Conservation (phyloP, 2,888 invertebrate species). For the Axea sp. region DNA sequence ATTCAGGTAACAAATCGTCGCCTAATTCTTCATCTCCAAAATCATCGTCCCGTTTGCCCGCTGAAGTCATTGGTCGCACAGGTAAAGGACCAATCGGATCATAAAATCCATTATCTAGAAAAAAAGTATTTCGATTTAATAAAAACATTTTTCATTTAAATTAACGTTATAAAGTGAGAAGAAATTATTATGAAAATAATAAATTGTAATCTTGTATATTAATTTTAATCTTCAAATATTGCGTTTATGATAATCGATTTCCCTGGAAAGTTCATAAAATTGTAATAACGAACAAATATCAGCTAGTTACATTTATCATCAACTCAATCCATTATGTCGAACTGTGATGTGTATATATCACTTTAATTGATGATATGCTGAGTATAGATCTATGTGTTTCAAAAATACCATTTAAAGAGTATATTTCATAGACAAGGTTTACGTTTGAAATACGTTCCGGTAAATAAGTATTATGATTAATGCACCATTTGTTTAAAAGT, state of each 20-base stretch:
- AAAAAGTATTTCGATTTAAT: too few relatives aligned
- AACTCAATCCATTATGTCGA: constrained; percentile 75
- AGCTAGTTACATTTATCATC: constrained; percentile 71
- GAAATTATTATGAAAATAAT: neutral
- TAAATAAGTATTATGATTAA: too few relatives aligned
- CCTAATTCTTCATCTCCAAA: constrained; percentile 88
- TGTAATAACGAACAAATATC: constrained; percentile 69
- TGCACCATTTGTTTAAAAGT: too few relatives aligned
- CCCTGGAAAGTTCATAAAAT: constrained; percentile 40
- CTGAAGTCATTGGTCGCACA: constrained; percentile 81
- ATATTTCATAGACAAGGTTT: constrained; percentile 7
- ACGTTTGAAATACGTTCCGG: too few relatives aligned
- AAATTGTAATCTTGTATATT: neutral
- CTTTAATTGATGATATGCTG: constrained; percentile 67
- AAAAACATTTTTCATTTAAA: too few relatives aligned
- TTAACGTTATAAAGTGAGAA: too few relatives aligned
- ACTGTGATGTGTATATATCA: constrained; percentile 69
- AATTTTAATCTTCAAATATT: constrained; percentile 1
- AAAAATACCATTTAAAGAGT: constrained; percentile 51
- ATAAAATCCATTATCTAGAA: constrained; percentile 80
- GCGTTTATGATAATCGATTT: constrained; percentile 24
- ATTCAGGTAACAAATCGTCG: constrained; percentile 87
- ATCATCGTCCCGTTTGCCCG: constrained; percentile 83
- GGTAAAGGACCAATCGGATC: constrained; percentile 83
- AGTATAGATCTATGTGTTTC: constrained; percentile 64